A percentile compares a stretch with the other conserved stretches of the same genome.
These are phyloP conservation scores for Remorina albescens DNA, from an alignment of 2,797 vertebrate genomes.

Conservation along the genomic window DNA sequence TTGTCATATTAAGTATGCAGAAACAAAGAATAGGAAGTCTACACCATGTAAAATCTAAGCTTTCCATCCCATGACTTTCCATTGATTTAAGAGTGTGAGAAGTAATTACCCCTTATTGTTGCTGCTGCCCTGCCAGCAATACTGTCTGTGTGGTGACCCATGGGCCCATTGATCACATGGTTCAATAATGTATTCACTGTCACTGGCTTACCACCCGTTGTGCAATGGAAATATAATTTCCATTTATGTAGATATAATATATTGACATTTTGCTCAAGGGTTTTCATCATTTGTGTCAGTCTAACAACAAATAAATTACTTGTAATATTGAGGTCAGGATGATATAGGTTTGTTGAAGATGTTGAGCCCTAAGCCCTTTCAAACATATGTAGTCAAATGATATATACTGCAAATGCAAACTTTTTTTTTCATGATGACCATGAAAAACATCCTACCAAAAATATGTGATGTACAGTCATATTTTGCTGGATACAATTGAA, in stretches of 20 bases:
- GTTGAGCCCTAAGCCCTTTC: too few relatives aligned
- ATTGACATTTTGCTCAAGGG: slow-evolving; percentile 29
- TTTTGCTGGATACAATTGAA: neutral
- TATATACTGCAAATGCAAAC: neutral
- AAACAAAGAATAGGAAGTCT: neutral
- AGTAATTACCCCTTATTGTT: slow-evolving; percentile 19
- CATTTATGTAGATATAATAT: slow-evolving; percentile 40
- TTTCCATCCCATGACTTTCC: neutral
- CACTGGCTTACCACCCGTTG: slow-evolving; percentile 37
- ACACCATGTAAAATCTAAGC: neutral
- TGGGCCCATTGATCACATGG: slow-evolving; percentile 65
- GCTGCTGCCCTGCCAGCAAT: slow-evolving; percentile 10
- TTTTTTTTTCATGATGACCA: neutral
- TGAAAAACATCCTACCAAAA: neutral
- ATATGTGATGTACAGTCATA: neutral
- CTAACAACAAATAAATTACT: neutral
- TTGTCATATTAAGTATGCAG: neutral
- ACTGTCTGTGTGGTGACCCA: slow-evolving; percentile 58
- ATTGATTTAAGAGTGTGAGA: neutral
- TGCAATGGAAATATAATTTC: slow-evolving; percentile 66
- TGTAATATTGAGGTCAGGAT: neutral
- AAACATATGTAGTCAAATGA: neutral
- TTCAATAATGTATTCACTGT: slow-evolving; percentile 67
- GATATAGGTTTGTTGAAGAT: neutral
- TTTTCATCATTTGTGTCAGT: slow-evolving; percentile 8